A percentile compares a stretch with the other conserved stretches of the same genome.
Conservation (phyloP, 2,888 invertebrate species). For the Eilema griseolum region DNA sequence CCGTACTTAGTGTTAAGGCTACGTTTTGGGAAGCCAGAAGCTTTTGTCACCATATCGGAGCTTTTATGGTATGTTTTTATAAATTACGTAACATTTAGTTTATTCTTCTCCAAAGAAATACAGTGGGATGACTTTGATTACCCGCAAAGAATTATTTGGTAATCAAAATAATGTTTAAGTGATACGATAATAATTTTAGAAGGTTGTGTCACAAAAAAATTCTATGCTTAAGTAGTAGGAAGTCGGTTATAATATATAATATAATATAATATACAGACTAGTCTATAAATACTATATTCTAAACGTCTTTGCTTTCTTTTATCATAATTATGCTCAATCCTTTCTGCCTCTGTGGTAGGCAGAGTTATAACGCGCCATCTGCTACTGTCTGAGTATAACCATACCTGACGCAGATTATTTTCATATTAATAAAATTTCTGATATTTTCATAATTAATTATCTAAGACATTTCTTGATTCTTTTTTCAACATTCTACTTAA, state of each 20-base stretch:
- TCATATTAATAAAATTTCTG: neutral
- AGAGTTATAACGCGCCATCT: too few relatives aligned
- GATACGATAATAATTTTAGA: neutral
- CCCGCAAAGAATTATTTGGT: constrained; percentile 96
- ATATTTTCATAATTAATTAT: neutral
- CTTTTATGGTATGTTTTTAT: constrained; percentile 88
- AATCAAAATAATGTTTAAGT: neutral
- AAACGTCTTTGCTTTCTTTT: neutral
- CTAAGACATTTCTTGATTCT: neutral
- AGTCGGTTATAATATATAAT: too few relatives aligned
- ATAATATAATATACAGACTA: too few relatives aligned
- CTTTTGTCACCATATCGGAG: constrained; percentile 87
- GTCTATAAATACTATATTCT: neutral
- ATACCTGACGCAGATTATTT: neutral
- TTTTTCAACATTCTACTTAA: neutral
- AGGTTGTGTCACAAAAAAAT: neutral
- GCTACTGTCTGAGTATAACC: too few relatives aligned
- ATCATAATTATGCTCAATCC: neutral
- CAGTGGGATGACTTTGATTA: constrained; percentile 91
- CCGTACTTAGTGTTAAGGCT: constrained; percentile 95
- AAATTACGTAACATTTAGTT: constrained; percentile 90
- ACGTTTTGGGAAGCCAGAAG: constrained; percentile 83
- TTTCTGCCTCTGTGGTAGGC: neutral
- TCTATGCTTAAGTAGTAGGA: too few relatives aligned
- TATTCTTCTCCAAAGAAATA: constrained; percentile 93